Evolutionary conservation across 92 coral and sea anemone species (phyloP).

Genomic region (Montipora capitata): DNA sequence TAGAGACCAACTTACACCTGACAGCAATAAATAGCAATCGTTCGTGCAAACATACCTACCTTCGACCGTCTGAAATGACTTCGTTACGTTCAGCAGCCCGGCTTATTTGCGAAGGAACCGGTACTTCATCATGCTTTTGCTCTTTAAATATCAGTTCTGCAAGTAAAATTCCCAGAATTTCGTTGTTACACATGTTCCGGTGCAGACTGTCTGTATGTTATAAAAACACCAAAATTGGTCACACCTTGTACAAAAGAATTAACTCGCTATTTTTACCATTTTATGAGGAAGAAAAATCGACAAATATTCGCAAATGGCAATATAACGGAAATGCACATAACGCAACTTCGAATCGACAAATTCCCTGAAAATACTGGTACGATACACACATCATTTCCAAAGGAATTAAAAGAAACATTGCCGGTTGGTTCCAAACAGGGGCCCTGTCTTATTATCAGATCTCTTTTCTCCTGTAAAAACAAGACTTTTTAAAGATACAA

Average conservation of each 20-base stretch:
- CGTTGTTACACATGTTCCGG: not conserved
- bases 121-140: not conserved
- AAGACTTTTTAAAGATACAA: too few species aligned
- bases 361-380: too few species aligned
- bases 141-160: not conserved
- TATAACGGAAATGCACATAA: not conserved
- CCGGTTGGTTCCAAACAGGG: too few species aligned
- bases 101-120: not conserved
- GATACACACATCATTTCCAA: too few species aligned
- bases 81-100: not conserved
- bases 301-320: not conserved
- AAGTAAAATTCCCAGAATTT: not conserved
- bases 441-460: too few species aligned
- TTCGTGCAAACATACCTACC: not conserved
- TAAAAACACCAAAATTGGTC: not conserved
- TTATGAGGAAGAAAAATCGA: not conserved
- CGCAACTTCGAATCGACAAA: too few species aligned
- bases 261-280: too few species aligned
- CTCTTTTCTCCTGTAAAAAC: too few species aligned
- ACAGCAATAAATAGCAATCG: too few species aligned
- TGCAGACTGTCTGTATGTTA: not conserved
- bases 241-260: not conserved
- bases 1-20: too few species aligned
- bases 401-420: too few species aligned
- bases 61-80: not conserved